These are phyloP conservation scores for Morone saxatilis DNA, from an alignment of 2,113 vertebrate species.

Conservation along the genomic window DNA sequence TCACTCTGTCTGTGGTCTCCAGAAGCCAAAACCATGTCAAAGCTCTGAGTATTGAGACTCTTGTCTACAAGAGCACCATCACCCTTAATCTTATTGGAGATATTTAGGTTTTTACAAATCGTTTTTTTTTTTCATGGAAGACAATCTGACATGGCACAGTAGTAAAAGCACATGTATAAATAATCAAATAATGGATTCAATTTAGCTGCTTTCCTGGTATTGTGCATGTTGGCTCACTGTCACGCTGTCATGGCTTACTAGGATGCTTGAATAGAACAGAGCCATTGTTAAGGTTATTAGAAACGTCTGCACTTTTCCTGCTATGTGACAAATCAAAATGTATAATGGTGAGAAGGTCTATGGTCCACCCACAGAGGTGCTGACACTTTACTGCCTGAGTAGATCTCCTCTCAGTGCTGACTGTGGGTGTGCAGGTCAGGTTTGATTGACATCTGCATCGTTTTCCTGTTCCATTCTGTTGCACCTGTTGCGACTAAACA, in stretches of 20 bases:
- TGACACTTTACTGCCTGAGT: conserved; percentile 30
- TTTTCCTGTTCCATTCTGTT: conserved; percentile 4
- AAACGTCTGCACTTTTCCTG: conserved; percentile 40
- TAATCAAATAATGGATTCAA: conserved; percentile 15
- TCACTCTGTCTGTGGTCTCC: conserved; percentile 18
- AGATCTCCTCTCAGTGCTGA: conserved; percentile 13
- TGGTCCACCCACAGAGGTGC: conserved; percentile 35
- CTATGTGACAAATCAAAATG: conserved; percentile 33
- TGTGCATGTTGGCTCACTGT: conserved; percentile 3
- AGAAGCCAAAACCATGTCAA: conserved; percentile 29
- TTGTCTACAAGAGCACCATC: background rate
- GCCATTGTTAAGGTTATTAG: conserved; percentile 33
- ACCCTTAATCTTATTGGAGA: conserved; percentile 25
- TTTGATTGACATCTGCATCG: conserved; percentile 14
- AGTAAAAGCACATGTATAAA: conserved; percentile 3
- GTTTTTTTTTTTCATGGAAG: background rate
- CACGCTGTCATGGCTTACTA: conserved; percentile 2
- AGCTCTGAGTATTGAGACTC: background rate
- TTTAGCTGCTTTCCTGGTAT: conserved; percentile 7
- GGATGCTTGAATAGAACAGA: conserved; percentile 6
- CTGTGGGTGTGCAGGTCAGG: background rate
- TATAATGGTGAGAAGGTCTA: conserved; percentile 10
- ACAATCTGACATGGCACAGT: conserved; percentile 5
- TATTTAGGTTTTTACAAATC: background rate
- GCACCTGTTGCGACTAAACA: background rate